phyloP scores from a whole-genome alignment of 2,888 invertebrate genomes.

The Ctenicera cuprea region DNA sequence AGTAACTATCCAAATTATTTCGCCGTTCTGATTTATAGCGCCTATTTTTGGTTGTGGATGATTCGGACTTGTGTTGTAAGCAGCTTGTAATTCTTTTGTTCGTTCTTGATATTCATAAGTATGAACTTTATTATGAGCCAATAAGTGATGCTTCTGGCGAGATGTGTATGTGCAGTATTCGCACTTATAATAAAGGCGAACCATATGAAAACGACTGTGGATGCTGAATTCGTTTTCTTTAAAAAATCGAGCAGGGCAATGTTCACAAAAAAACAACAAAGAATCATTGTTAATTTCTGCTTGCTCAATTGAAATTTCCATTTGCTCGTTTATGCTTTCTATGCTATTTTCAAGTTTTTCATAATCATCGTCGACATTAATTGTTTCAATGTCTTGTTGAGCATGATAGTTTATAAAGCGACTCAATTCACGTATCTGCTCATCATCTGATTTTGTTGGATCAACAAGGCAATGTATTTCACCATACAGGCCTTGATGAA shows the following conservation, averaged over 20 bases:
- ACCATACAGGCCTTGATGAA: slow-evolving; percentile 83
- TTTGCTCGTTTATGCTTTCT: slow-evolving; percentile 59
- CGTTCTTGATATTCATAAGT: slow-evolving; percentile 86
- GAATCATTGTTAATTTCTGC: slow-evolving; percentile 66
- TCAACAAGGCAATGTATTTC: slow-evolving; percentile 84
- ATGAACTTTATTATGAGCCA: slow-evolving; percentile 83
- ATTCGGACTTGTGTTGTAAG: slow-evolving; percentile 79
- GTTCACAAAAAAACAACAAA: slow-evolving; percentile 83
- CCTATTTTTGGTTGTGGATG: slow-evolving; percentile 79
- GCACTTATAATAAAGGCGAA: slow-evolving; percentile 80
- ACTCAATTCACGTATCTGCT: slow-evolving; percentile 76
- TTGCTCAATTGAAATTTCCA: slow-evolving; percentile 59
- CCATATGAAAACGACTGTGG: slow-evolving; percentile 83
- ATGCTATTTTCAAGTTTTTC: slow-evolving; percentile 64
- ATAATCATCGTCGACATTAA: slow-evolving; percentile 63
- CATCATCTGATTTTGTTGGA: slow-evolving; percentile 79
- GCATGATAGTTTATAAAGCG: slow-evolving; percentile 57
- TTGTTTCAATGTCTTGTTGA: slow-evolving; percentile 50
- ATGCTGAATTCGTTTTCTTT: slow-evolving; percentile 83
- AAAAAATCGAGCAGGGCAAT: slow-evolving; percentile 90
- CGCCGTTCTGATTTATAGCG: slow-evolving; percentile 65
- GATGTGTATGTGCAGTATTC: slow-evolving; percentile 87
- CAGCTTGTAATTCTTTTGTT: slow-evolving; percentile 80
- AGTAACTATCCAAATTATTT: slow-evolving; percentile 73
- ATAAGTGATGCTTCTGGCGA: slow-evolving; percentile 80